Conservation (phyloP, 2,113 vertebrate genomes). For the Myotis lucifugus region DNA sequence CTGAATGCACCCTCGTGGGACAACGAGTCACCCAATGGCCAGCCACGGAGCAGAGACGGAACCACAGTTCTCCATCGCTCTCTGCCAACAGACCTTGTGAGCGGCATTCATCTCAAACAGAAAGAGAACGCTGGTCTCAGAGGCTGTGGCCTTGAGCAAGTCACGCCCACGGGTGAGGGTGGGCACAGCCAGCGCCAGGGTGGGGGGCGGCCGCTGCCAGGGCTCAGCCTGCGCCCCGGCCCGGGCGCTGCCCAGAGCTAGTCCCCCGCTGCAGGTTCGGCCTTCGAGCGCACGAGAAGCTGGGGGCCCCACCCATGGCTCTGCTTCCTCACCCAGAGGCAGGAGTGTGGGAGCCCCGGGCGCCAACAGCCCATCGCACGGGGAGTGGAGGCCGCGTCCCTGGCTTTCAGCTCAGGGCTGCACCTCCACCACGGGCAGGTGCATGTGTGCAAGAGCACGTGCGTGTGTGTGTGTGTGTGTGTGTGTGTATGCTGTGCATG, state of each 20-base stretch:
- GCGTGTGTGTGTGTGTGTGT: fast-evolving
- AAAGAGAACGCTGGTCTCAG: not conserved
- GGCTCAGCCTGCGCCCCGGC: fast-evolving
- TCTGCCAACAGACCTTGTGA: fast-evolving
- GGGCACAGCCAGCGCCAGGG: not conserved
- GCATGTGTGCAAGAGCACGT: fast-evolving
- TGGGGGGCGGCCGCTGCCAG: too few relatives aligned
- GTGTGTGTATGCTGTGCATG: not conserved
- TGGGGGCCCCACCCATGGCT: fast-evolving
- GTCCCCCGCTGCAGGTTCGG: fast-evolving
- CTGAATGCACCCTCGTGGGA: not conserved
- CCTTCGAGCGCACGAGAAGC: not conserved
- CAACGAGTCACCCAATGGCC: fast-evolving
- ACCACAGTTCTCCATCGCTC: not conserved
- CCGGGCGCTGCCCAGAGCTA: fast-evolving
- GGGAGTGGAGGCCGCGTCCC: fast-evolving
- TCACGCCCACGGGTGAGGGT: not conserved
- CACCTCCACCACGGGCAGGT: not conserved
- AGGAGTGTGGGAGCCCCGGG: too few relatives aligned
- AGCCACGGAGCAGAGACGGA: fast-evolving
- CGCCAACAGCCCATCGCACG: not conserved
- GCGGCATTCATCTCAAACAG: not conserved
- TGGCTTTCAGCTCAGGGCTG: not conserved
- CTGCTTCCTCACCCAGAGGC: not conserved
- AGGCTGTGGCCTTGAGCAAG: not conserved